Evolutionary conservation across 1,140 invertebrate species (phyloP).

Genomic region (Tyrophagus putrescentiae): DNA sequence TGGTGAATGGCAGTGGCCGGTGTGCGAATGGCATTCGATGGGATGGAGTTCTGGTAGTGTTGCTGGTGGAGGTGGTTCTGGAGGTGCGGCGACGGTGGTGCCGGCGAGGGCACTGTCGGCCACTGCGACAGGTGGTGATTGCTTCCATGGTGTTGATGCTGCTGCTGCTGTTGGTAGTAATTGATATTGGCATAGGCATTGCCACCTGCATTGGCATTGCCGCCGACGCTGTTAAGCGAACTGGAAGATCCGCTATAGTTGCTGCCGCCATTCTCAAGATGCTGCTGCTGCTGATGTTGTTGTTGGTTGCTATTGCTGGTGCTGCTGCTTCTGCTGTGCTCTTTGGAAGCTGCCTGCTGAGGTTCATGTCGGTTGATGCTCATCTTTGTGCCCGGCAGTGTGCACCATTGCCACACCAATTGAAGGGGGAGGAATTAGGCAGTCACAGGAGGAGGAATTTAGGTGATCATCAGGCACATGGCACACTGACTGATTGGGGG

Average conservation of each 20-base stretch:
- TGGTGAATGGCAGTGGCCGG: background rate
- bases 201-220: background rate
- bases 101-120: no score
- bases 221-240: background rate
- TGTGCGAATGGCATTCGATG: slow-evolving; percentile 8
- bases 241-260: background rate
- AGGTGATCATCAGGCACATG: no score
- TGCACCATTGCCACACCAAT: no score
- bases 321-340: background rate
- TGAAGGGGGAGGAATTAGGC: no score
- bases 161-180: no score
- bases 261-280: background rate
- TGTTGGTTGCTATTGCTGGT: background rate
- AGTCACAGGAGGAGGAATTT: no score
- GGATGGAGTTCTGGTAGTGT: background rate
- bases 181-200: no score
- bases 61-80: background rate
- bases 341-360: background rate
- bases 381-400: no score
- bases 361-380: background rate
- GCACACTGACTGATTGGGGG: no score
- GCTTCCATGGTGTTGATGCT: no score
- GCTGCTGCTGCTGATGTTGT: background rate
- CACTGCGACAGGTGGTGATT: background rate
- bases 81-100: background rate